phyloP scores from a whole-genome alignment of 2,797 vertebrate genomes.

The Danio aesculapii region DNA sequence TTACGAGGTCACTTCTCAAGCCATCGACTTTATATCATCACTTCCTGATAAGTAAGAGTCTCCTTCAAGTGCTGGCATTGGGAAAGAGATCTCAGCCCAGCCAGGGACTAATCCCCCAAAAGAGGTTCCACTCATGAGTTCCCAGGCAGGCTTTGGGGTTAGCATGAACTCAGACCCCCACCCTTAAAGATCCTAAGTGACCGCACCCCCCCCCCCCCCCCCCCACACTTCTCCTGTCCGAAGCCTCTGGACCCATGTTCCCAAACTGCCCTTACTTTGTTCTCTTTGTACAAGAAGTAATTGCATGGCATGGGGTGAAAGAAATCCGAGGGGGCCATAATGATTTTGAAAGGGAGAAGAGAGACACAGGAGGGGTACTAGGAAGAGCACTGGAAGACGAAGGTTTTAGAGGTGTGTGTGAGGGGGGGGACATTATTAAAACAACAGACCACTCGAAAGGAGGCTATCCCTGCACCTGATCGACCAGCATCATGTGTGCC shows the following conservation, averaged over 20 bases:
- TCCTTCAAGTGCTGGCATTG: conserved; percentile 16
- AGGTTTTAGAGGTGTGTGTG: conserved; percentile 24
- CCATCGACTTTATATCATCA: conserved; percentile 59
- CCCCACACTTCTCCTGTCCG: conserved; percentile 13
- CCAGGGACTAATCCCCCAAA: conserved; percentile 52
- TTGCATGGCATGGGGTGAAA: conserved; percentile 56
- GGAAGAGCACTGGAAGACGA: conserved; percentile 28
- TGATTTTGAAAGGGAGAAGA: conserved; percentile 54
- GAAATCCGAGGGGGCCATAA: conserved; percentile 58
- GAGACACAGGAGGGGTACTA: conserved; percentile 30
- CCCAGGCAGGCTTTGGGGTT: conserved; percentile 42
- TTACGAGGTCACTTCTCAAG: conserved; percentile 61
- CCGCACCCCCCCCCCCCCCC: too few relatives aligned
- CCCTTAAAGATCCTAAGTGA: conserved; percentile 25
- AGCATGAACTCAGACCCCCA: conserved; percentile 26
- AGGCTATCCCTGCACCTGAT: conserved; percentile 72
- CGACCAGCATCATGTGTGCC: conserved; percentile 70
- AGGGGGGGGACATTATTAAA: conserved; percentile 66
- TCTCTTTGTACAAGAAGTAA: conserved; percentile 59
- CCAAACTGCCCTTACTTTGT: conserved; percentile 60
- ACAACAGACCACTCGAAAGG: conserved; percentile 69
- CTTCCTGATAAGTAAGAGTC: conserved; percentile 60
- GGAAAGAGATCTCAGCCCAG: conserved; percentile 47
- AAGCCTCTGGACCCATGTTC: conserved; percentile 44
- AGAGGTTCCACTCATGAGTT: conserved; percentile 46